Evolutionary conservation across 2,113 vertebrate genomes (phyloP).

Genomic region (Chaetura pelagica): DNA sequence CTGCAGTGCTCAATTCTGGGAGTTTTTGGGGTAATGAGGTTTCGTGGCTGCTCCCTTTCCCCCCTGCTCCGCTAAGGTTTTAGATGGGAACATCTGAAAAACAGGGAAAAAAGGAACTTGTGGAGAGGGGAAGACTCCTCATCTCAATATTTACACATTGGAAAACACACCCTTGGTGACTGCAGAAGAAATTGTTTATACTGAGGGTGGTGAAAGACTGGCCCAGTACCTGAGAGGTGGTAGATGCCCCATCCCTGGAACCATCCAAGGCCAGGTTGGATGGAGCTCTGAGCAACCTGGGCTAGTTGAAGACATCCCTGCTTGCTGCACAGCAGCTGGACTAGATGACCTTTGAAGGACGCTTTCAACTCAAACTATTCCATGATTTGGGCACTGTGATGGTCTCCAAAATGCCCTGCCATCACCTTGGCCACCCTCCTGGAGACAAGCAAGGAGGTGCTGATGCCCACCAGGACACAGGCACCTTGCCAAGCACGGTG

Average conservation of each 20-base stretch:
- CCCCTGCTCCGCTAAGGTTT: not conserved
- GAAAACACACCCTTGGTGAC: not conserved
- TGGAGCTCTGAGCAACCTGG: not conserved
- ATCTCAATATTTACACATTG: accelerated
- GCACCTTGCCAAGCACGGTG: accelerated
- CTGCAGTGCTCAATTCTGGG: not conserved
- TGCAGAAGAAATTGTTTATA: not conserved
- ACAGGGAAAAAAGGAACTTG: not conserved
- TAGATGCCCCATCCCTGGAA: not conserved
- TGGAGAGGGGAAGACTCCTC: not conserved
- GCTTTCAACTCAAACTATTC: not conserved
- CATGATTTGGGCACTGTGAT: not conserved
- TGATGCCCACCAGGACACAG: accelerated
- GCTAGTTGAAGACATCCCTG: not conserved
- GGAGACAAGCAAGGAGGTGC: not conserved
- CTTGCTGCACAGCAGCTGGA: accelerated
- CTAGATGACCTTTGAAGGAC: not conserved
- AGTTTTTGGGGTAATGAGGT: not conserved
- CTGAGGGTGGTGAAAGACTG: not conserved
- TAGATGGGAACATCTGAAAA: not conserved
- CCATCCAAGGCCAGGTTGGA: not conserved
- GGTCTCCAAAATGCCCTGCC: not conserved
- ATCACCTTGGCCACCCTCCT: accelerated
- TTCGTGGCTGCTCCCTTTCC: not conserved
- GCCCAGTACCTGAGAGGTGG: not conserved